Evolutionary conservation across 1,140 invertebrate genomes (phyloP), one percentile per base, ranked within the genome.

Genomic region (Drosophila guanche): DNA sequence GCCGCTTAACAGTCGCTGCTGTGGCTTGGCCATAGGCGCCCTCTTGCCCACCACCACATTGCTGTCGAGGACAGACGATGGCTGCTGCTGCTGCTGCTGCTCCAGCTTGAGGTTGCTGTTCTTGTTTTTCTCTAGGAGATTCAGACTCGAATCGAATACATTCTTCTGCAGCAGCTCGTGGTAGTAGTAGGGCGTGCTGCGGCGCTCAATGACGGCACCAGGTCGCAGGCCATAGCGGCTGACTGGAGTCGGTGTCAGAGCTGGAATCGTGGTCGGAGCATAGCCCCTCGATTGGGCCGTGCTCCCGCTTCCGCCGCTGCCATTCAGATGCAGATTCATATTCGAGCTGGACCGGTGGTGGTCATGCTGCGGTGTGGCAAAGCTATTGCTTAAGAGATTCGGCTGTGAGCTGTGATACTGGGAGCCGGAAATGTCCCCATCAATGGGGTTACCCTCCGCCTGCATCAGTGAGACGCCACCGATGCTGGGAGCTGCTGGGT

Each of bases 111-210:
- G 25, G 20, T 88, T 88, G 55, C 59, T 88, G 42, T 88, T 89
- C 67, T 88, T 88, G 43, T 75, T 68, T 40, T 81, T 83, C 22
- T 73, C 73, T 72, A 90, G 46, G 22, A 91, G 74, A 74, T 91
- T 91, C 53, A 91, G 52, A 53, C 81, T 91, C 22, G 90, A 91
- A 66, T 91, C 90, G 53, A 91, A 91, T 25, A 91, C 72, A 7
- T 86, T 74, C 68, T 89, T 89, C 43, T 91, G 81, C 53, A 89
- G 51, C 47, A 91, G 58, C 60, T 91, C 90, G 57, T 91, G 89
- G 61, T 91, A 91, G 66, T 91, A 91, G 55, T 91, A 91, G 42
- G 90, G 89, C 50, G 86, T 91, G 50, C 77, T 86, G 12, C 90
- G 89, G 1, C 75, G 75, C 56, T 91, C 90, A 25, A 85, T 76